Evolutionary conservation across 2,888 invertebrate species (phyloP), one percentile per base, ranked within the genome.

Genomic region (Sicus ferrugineus): DNA sequence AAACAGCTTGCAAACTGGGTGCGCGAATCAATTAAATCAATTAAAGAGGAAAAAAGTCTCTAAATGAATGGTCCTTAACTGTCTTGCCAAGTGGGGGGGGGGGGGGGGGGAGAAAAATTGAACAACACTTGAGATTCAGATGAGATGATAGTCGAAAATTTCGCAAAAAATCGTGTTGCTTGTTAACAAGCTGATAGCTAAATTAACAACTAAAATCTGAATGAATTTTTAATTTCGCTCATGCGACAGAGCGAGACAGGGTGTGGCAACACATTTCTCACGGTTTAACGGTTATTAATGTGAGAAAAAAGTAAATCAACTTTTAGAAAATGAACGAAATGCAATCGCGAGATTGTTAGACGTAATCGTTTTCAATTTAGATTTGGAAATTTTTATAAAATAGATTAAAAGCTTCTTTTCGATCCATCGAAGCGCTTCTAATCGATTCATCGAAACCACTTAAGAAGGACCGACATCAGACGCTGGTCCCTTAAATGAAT

Each of bases 21-120:
- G 66, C 28, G 66, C 28, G 54, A 48, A 48, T 48, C 66, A 54
- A 66, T 66, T 63, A 63, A 64, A 64, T 66, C 64, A 64, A 64
- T 64, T 64, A 64, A 52, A 50, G 4, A 42, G 28, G 42, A 56
- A n/a, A n/a, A 66, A 66, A 66, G 58, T 58, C 66, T 46, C 14
- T 19, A 46, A 66, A 26, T 42, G 26, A 54, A 23, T n/a, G n/a
- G n/a, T n/a, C n/a, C n/a, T n/a, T n/a, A n/a, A n/a, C n/a, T n/a
- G 58, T 30, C 48, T 21, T 48, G n/a, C 21, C n/a, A 48, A 7
- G 2, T 26, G 30, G n/a, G n/a, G n/a, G n/a, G n/a, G n/a, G n/a
- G n/a, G n/a, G n/a, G n/a, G n/a, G n/a, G n/a, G n/a, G n/a, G 14
- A 14, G 14, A 42, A 61, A 61, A 61, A 14, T 14, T 34, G 21